Percentiles rank a stretch among this genome's conserved stretches.
These are phyloP conservation scores for Pasiphila rectangulata DNA, from an alignment of 2,888 invertebrate genomes.

Conservation along the genomic window DNA sequence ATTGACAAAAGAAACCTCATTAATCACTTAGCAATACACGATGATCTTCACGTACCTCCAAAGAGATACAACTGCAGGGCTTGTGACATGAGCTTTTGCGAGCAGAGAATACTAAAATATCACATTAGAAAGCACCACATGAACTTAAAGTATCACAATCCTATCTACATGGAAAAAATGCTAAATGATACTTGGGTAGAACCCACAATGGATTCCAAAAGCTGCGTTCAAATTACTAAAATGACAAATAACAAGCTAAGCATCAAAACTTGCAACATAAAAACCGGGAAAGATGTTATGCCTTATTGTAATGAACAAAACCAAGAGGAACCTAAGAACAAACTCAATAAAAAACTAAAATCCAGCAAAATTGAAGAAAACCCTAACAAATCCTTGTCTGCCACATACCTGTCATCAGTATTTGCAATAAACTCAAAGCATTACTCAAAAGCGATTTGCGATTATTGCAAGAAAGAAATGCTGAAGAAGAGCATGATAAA, in stretches of 20 bases:
- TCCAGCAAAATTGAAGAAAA: background rate
- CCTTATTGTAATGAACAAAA: background rate
- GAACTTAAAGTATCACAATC: constrained; percentile 39
- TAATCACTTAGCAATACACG: constrained; percentile 52
- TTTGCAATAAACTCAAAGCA: constrained; percentile 46
- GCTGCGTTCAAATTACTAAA: constrained; percentile 61
- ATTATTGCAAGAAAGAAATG: constrained; percentile 68
- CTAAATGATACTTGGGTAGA: constrained; percentile 66
- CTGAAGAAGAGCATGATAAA: constrained; percentile 59
- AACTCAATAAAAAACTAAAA: background rate
- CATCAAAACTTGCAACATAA: constrained; percentile 47
- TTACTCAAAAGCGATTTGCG: constrained; percentile 57
- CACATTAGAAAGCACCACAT: constrained; percentile 58
- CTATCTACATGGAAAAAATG: constrained; percentile 38
- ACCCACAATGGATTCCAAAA: constrained; percentile 43
- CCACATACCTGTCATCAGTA: constrained; percentile 39
- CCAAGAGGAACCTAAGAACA: background rate
- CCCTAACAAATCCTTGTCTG: constrained; percentile 26
- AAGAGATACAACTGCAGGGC: constrained; percentile 47
- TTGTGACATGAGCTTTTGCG: constrained; percentile 51
- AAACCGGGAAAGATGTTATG: constrained; percentile 23
- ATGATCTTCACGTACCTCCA: constrained; percentile 37
- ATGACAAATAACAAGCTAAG: constrained; percentile 52
- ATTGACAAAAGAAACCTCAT: constrained; percentile 55
- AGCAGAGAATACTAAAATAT: constrained; percentile 51